Conservation (phyloP, 2,797 vertebrate species). For the Muraenolepis orangiensis region DNA sequence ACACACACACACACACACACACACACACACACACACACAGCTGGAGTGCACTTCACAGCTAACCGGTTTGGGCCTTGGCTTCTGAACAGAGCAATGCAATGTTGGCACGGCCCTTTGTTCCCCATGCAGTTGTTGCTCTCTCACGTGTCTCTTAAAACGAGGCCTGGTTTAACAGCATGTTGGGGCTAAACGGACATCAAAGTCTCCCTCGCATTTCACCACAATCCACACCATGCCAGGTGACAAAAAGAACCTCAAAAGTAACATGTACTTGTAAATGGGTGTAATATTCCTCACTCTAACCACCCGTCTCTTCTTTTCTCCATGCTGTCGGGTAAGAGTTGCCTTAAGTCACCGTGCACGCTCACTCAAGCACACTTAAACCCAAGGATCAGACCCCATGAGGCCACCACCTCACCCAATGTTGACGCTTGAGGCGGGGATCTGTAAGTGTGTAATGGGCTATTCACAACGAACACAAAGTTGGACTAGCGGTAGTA, state of each 20-base stretch:
- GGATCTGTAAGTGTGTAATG: too few relatives aligned
- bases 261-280: background rate
- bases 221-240: background rate
- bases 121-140: background rate
- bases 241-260: background rate
- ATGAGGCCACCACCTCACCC: conserved; percentile 14
- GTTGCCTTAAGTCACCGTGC: conserved; percentile 9
- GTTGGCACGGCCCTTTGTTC: background rate
- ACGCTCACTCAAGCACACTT: conserved; percentile 18
- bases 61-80: conserved; percentile 48
- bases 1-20: background rate
- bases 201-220: background rate
- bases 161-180: background rate
- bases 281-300: background rate
- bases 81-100: conserved; percentile 20
- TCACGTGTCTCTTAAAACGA: background rate
- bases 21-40: background rate
- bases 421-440: too few relatives aligned
- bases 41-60: conserved; percentile 22
- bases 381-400: conserved; percentile 14
- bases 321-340: background rate
- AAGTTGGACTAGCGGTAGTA: too few relatives aligned
- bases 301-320: conserved; percentile 12
- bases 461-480: too few relatives aligned
- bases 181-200: background rate